Evolutionary conservation across 2,113 vertebrate genomes (phyloP).

Genomic region (Scomber colias): DNA sequence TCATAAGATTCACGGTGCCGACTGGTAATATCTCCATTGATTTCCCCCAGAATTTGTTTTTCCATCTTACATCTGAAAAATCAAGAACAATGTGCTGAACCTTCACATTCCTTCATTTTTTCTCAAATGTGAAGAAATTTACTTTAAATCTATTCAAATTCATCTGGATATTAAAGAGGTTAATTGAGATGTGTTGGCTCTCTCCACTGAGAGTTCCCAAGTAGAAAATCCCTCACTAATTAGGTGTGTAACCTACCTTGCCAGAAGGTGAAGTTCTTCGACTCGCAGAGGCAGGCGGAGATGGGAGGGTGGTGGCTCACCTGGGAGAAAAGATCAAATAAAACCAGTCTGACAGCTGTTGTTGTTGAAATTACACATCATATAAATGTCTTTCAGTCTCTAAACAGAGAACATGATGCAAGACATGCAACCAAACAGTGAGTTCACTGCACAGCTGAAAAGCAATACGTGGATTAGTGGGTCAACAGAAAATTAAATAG

Average conservation of each 20-base stretch:
- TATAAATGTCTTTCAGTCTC: neutral
- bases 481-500: neutral
- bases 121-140: neutral
- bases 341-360: conserved; percentile 50
- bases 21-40: conserved; percentile 99
- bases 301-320: conserved; percentile 99
- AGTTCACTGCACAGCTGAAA: too few relatives aligned
- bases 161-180: conserved; percentile 15
- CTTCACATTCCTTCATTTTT: neutral
- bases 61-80: conserved; percentile 96
- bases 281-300: conserved; percentile 99
- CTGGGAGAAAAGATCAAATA: conserved; percentile 80
- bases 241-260: conserved; percentile 88
- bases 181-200: conserved; percentile 6
- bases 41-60: conserved; percentile 99
- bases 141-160: neutral
- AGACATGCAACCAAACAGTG: too few relatives aligned
- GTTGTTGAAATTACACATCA: conserved; percentile 5
- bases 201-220: neutral
- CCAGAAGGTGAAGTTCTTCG: conserved; percentile 99
- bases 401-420: neutral
- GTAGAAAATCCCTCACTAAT: conserved; percentile 33
- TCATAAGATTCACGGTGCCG: conserved; percentile 93
- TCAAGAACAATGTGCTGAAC: neutral
- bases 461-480: too few relatives aligned